Evolutionary conservation across 1,140 invertebrate species (phyloP).

Genomic region (Eriocheir sinensis): DNA sequence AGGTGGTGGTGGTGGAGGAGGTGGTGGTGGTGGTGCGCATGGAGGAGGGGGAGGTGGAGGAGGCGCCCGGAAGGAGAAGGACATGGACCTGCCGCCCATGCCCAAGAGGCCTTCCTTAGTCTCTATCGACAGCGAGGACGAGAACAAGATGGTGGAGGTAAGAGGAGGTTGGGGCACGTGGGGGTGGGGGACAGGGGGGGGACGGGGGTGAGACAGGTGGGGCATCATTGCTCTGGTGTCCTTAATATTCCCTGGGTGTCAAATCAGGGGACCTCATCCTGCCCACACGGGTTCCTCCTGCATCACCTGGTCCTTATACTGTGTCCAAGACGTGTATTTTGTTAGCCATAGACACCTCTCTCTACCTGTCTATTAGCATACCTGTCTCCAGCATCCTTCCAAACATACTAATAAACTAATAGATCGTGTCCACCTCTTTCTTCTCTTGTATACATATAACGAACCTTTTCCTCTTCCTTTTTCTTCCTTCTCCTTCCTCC

Average conservation of each 20-base stretch:
- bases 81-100: slow-evolving; percentile 66
- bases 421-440: too few relatives aligned
- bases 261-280: too few relatives aligned
- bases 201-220: neutral
- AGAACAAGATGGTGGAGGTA: slow-evolving; percentile 76
- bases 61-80: slow-evolving; percentile 46
- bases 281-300: too few relatives aligned
- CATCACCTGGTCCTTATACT: neutral
- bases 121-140: slow-evolving; percentile 75
- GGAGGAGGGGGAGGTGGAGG: slow-evolving; percentile 36
- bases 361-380: neutral
- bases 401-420: too few relatives aligned
- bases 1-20: slow-evolving; percentile 49
- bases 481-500: too few relatives aligned
- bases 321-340: neutral
- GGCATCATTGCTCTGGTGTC: neutral
- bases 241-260: neutral
- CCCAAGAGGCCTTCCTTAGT: slow-evolving; percentile 71
- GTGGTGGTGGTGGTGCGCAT: neutral
- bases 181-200: neutral
- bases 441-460: neutral
- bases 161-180: neutral
- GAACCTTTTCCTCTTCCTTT: neutral
- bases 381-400: too few relatives aligned
- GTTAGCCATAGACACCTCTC: neutral